Evolutionary conservation across 2,113 vertebrate genomes (phyloP).

Genomic region (Tachuris rubrigastra): DNA sequence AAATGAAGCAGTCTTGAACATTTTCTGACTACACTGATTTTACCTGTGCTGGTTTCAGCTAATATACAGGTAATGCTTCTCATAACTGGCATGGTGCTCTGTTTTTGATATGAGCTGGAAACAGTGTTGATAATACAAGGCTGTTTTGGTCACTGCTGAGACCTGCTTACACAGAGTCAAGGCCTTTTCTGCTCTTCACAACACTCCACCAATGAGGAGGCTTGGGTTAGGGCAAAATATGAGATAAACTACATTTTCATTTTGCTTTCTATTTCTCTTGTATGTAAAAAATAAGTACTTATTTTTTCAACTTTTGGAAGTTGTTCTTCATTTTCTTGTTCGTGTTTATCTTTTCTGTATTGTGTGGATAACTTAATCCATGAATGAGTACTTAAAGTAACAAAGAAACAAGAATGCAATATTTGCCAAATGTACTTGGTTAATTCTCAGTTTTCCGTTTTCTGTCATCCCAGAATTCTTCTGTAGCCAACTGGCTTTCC

Average conservation of each 20-base stretch:
- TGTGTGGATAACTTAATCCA: neutral
- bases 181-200: neutral
- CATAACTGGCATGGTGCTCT: neutral
- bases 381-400: neutral
- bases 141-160: neutral
- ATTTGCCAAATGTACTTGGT: neutral
- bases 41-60: neutral
- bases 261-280: neutral
- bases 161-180: neutral
- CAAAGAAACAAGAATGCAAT: neutral
- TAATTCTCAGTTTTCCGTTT: neutral
- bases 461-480: neutral
- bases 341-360: neutral
- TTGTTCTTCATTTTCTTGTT: neutral
- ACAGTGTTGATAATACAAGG: neutral
- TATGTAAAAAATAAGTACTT: neutral
- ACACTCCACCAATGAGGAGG: rapidly evolving
- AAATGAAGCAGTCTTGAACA: neutral
- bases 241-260: neutral
- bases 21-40: neutral
- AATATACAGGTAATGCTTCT: neutral
- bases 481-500: neutral
- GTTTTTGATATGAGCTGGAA: neutral
- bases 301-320: neutral
- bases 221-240: neutral